Base-by-base conservation (phyloP, 2,113 vertebrate genomes). In the Rhinoptilus africanus region DNA sequence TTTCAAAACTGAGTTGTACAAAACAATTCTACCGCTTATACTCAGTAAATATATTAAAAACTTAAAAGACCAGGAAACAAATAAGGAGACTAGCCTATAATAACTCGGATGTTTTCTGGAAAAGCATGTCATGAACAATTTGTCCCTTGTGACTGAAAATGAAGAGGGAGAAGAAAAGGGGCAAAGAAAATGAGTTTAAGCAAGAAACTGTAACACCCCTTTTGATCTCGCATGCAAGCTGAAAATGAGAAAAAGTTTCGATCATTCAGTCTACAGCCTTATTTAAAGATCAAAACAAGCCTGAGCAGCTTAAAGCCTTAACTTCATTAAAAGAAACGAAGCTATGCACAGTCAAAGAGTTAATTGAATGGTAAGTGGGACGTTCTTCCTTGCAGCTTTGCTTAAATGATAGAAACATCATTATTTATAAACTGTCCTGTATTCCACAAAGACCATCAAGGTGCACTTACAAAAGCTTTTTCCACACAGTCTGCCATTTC, bases 231-330 rank as follows among this genome's bases (percentile, higher is more conserved):
- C 56, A 94, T 60, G 91, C 35, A 64, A 96, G 26, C 64, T 87
- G 37, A 92, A 90, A 92, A 89, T 64, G 67, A 92, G 37, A 56
- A 89, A 77, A 95, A 79, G 76, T 87, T 95, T 92, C 30, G 3
- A 75, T 66, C 74, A 39, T 79, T 91, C 67, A 79, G 63, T 82
- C 71, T 53, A 82, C 39, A 69, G 54, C 50, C 37, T 91, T 68
- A 78, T 77, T 95, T 82, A 56, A 94, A 92, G 88, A 96, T 86
- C 85, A 96, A 96, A 96, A 89, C 50, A 84, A 86, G 69, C 24
- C 45, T 50, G 20, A 81, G 62, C 30, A 81, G 80, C 84, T 92
- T 93, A 84, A 72, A 86, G 60, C 63, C 66, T 75, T 60, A 43
- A 43, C 34, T 91, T 97, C 69, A 45, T 93, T 94, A 94, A 77